Conservation (phyloP, 2,888 invertebrate genomes). For the Philaethria dido region DNA sequence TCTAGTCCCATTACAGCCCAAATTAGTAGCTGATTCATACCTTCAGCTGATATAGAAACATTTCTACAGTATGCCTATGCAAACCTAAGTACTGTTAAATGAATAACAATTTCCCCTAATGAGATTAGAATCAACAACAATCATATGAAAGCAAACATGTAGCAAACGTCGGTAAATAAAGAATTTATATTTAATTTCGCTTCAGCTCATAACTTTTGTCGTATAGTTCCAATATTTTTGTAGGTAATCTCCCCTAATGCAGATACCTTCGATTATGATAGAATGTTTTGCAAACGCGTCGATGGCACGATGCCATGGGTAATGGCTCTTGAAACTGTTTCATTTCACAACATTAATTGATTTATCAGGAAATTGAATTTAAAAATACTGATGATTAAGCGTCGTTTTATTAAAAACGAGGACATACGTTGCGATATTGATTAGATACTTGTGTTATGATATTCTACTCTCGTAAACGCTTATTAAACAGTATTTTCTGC, state of each 20-base stretch:
- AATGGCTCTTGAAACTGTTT: conserved; percentile 54
- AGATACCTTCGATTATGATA: conserved; percentile 58
- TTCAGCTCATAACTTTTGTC: conserved; percentile 43
- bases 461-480: background rate
- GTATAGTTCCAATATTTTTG: conserved; percentile 51
- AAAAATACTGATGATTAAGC: conserved; percentile 24
- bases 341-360: conserved; percentile 53
- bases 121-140: no score
- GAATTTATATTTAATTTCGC: background rate
- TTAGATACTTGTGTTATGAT: background rate
- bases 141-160: no score
- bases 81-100: no score
- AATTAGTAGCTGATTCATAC: no score
- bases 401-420: background rate
- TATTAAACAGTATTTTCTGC: background rate
- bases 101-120: no score
- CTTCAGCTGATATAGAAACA: no score
- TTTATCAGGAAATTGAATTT: conserved; percentile 43
- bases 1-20: no score
- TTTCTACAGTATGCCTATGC: no score
- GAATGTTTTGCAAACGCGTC: conserved; percentile 59
- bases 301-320: conserved; percentile 55
- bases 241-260: conserved; percentile 53
- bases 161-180: no score
- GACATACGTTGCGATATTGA: background rate